Conservation (phyloP, 2,888 invertebrate genomes). For the Epicampocera succincta region DNA sequence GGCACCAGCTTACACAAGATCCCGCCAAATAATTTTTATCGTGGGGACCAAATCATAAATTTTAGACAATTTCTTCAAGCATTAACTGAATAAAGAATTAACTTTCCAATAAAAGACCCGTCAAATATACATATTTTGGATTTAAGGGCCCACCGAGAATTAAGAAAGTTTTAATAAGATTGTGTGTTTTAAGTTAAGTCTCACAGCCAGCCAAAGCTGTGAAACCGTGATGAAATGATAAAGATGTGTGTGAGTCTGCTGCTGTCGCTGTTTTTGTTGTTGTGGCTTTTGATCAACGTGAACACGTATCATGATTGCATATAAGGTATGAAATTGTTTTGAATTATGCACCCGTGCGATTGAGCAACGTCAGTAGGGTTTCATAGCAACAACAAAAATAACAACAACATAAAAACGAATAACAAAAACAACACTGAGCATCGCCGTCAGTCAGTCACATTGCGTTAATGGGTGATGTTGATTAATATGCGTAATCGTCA, state of each 20-base stretch:
- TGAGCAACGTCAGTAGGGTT: conserved; percentile 62
- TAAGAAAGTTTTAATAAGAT: neutral
- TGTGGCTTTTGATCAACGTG: conserved; percentile 35
- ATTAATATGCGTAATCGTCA: conserved; percentile 70
- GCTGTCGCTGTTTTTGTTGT: conserved; percentile 22
- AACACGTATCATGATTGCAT: conserved; percentile 69
- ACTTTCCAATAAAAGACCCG: no score
- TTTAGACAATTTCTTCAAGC: no score
- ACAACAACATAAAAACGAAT: conserved; percentile 34
- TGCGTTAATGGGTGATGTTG: conserved; percentile 69
- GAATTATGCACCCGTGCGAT: conserved; percentile 71
- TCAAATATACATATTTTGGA: neutral
- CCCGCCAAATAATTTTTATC: no score
- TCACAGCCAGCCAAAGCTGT: conserved; percentile 45
- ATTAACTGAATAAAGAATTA: no score
- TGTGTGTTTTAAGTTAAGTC: neutral
- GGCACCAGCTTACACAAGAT: no score
- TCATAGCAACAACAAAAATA: conserved; percentile 42
- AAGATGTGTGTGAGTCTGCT: conserved; percentile 59
- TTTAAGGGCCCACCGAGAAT: neutral
- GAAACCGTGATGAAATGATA: conserved; percentile 69
- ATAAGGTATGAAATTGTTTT: conserved; percentile 72
- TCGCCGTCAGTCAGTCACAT: conserved; percentile 60
- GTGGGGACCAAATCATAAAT: no score
- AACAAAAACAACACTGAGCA: conserved; percentile 27